Base-by-base conservation (phyloP, 1,140 invertebrate species). In the Heliconius himera region DNA sequence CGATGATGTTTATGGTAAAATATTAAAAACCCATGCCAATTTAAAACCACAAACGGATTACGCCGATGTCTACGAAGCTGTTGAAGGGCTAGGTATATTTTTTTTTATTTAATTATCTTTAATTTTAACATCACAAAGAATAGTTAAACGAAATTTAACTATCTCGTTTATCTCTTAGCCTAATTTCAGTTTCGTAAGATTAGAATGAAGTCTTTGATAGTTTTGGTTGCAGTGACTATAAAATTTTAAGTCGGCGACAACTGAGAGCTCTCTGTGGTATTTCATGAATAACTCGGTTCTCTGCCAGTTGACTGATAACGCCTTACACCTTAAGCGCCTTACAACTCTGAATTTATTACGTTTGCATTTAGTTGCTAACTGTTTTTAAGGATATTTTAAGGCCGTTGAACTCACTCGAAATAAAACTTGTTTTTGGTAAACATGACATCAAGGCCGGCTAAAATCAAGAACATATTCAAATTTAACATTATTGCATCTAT, bases 1-100 rank as follows among this genome's bases (percentile, higher is more conserved):
- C 79, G 91, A 93, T 78, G 93, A 93, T 82, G 78, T 94, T 79
- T 94, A 94, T 77, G 92, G 93, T 71, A 93, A 90, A 83, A 93
- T 94, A 85, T 83, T 93, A 54, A 94, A 93, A 89, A 89, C 83
- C 22, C 84, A 89, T 74, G 77, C 82, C 5, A 85, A 90, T 78
- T 74, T 83, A 70, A 81, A 89, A 80, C 85, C 88, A 72, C 81
- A 90, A 66, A 86, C 87, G 41, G 88, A 93, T 83, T 94, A 94
- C 73, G 89, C 87, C 29, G 93, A 94, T 73, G 91, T 94, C 22
- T 94, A 84, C 77, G 89, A 94, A 86, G 91, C 91, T 72, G 86
- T 88, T 60, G 89, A 93, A 81, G 92, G 88, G 85, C 83, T 92
- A 54, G 90, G 91, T 93, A 92, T 84, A n/a, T 75, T 73, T 80